These are phyloP conservation scores for Heliconius melpomene DNA, from an alignment of 1,140 invertebrate genomes.

Conservation along the genomic window DNA sequence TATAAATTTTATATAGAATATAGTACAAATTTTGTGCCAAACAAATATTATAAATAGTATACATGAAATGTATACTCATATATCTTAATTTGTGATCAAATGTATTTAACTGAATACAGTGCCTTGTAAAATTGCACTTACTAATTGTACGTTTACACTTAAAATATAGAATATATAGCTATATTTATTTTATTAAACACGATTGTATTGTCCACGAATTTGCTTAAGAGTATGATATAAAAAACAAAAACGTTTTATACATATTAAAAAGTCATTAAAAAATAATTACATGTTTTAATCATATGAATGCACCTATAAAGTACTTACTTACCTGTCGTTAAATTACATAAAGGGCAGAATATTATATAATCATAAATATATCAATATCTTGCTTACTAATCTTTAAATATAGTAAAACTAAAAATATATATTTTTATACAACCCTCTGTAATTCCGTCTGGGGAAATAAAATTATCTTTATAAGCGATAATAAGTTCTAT, in stretches of 20 bases:
- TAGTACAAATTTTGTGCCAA: slow-evolving; percentile 8
- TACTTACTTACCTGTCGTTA: background rate
- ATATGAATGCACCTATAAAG: background rate
- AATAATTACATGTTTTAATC: background rate
- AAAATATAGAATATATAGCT: slow-evolving; percentile 20
- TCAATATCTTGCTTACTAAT: no score
- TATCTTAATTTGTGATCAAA: background rate
- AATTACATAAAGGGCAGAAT: background rate
- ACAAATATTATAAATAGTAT: background rate
- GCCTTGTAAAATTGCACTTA: slow-evolving; percentile 9
- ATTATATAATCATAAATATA: no score
- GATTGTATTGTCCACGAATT: background rate
- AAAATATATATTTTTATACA: no score
- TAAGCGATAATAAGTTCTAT: no score
- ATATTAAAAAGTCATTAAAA: background rate
- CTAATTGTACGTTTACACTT: slow-evolving; percentile 17
- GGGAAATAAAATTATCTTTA: no score
- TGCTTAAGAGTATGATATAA: background rate
- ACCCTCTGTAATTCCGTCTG: no score
- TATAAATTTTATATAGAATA: background rate
- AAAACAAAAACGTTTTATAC: background rate
- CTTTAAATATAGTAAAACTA: no score
- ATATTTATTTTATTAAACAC: slow-evolving; percentile 1
- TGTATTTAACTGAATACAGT: background rate
- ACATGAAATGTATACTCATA: background rate